Base-by-base conservation (phyloP, 2,113 vertebrate species). In the Aramus guarauna region DNA sequence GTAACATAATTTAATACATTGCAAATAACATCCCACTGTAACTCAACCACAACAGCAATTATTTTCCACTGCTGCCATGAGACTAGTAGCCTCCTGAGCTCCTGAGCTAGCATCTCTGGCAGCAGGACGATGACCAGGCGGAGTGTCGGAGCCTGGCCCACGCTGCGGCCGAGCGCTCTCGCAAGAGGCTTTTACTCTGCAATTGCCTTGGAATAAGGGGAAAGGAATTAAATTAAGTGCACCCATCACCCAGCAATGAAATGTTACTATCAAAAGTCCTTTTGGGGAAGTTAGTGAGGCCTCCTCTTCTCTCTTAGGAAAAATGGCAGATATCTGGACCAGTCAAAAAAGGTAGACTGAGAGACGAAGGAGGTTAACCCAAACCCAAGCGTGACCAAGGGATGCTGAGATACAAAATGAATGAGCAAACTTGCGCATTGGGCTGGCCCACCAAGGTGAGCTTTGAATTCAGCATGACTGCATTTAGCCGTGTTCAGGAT, bases 121-220 rank as follows among this genome's bases (percentile, higher is more conserved):
- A 52, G 12, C 18, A 15, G 30, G 29, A 50, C 37, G 36, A 55
- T 36, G 50, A 67, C 29, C 22, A 39, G 3, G 60, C 6, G 4
- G 19, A 3, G 1, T 36, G 36, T 11, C 2, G 5, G 66, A 75
- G 36, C 41, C 39, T 6, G 32, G 45, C 56, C 62, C 45, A 17
- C 4, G 26, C 53, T 45, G 43, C 0, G 2, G 41, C 76, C 23
- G n/a, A 52, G 71, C 0, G 0, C 45, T 41, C 20, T 52, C 34
- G 9, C 0, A 11, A 75, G 47, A 90, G 27, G 58, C 41, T 78
- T 93, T 71, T 58, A 19, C 47, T 64, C 48, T 53, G 48, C 72
- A 72, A 32, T 58, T 76, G 58, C 62, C 48, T 90, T 53, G 52
- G 59, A 80, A 52, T 45, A 68, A 82, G 27, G 32, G 30, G 12